Evolutionary conservation across 2,113 vertebrate genomes (phyloP).

Genomic region (Dicrurus megarhynchus): DNA sequence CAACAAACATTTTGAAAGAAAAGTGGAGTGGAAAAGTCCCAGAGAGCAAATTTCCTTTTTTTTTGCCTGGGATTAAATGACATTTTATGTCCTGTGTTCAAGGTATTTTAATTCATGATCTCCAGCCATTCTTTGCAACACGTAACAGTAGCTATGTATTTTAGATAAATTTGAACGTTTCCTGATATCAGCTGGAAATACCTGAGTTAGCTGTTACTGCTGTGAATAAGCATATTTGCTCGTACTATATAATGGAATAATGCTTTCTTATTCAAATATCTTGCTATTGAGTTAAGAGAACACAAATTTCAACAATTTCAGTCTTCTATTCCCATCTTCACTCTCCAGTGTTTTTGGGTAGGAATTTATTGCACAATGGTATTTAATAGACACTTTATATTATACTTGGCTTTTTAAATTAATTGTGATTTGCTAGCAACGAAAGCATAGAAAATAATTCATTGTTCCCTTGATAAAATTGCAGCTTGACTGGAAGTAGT

Average conservation of each 20-base stretch:
- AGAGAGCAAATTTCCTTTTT: not conserved
- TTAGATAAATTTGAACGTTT: not conserved
- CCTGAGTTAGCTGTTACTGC: not conserved
- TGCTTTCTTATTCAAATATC: not conserved
- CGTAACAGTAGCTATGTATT: not conserved
- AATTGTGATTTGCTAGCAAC: not conserved
- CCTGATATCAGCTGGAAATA: not conserved
- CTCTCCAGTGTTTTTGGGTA: not conserved
- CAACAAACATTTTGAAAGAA: not conserved
- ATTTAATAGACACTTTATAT: not conserved
- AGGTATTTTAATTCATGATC: not conserved
- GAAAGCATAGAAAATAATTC: not conserved
- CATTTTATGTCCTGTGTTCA: not conserved
- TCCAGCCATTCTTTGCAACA: not conserved
- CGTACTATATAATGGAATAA: not conserved
- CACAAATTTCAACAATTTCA: not conserved
- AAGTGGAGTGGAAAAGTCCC: not conserved
- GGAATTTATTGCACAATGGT: not conserved
- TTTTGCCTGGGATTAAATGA: not conserved
- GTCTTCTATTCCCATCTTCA: not conserved
- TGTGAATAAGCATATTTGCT: not conserved
- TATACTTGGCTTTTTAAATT: not conserved
- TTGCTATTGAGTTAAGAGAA: not conserved
- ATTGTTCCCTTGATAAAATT: not conserved
- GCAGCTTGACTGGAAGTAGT: not conserved